Percentiles rank a stretch among this genome's conserved stretches.
phyloP scores from a whole-genome alignment of 2,888 invertebrate species.

The Leptinotarsa peninsularis region DNA sequence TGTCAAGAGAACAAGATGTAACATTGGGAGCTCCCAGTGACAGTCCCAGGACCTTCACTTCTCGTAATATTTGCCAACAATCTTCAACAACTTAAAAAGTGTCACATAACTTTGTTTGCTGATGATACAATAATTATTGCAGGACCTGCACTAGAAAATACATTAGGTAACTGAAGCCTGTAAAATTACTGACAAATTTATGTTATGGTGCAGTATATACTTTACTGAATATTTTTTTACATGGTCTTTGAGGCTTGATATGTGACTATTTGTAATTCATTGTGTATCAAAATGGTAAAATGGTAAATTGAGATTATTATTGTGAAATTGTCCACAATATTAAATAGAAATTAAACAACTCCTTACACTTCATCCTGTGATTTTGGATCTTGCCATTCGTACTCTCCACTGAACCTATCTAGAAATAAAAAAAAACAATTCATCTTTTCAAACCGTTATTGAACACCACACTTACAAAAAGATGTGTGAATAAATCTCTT shows the following conservation, averaged over 20 bases:
- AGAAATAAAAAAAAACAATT: constrained; percentile 53
- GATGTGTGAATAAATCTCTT: constrained; percentile 41
- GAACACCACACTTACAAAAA: constrained; percentile 38
- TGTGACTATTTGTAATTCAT: no score
- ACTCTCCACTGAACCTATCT: constrained; percentile 80
- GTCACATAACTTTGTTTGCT: background rate
- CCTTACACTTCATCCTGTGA: constrained; percentile 91
- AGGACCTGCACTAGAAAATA: background rate
- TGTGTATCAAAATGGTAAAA: no score
- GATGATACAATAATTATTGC: constrained; percentile 1
- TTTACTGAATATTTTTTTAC: no score
- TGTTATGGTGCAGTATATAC: no score
- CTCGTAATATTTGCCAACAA: no score
- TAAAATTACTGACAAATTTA: no score
- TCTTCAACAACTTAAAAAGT: background rate
- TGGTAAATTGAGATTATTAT: no score
- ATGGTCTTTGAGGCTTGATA: no score
- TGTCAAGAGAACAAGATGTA: background rate
- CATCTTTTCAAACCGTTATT: constrained; percentile 18
- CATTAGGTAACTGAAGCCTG: no score
- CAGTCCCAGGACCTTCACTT: background rate
- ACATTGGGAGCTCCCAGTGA: background rate
- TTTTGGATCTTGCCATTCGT: constrained; percentile 93
- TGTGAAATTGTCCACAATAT: constrained; percentile 4
- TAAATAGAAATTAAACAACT: background rate